Percentiles rank a stretch among this genome's conserved stretches.
Conservation (phyloP, 2,888 invertebrate genomes). For the Acanthacorydalis orientalis region DNA sequence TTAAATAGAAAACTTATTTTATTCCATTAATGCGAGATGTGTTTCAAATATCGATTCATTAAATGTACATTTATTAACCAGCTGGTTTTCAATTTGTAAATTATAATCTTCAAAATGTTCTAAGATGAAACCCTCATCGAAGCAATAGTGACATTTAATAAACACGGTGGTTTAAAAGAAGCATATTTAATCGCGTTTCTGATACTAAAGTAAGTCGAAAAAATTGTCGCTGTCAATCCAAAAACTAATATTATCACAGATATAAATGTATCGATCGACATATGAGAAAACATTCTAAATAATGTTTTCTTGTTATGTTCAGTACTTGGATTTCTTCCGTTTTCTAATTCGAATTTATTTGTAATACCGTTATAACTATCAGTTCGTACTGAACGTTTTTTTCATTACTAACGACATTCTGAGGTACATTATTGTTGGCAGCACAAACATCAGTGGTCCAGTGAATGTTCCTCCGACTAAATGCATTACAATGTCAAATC, state of each 20-base stretch:
- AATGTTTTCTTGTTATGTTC: constrained; percentile 17
- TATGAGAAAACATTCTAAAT: constrained; percentile 34
- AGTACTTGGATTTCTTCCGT: not conserved
- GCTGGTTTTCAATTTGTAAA: too few species aligned
- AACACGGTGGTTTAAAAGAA: constrained; percentile 54
- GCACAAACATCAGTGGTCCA: constrained; percentile 67
- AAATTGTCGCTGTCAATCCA: constrained; percentile 44
- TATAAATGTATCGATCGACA: constrained; percentile 23
- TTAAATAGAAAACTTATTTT: too few species aligned
- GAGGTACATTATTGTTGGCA: constrained; percentile 68
- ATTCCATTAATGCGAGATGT: too few species aligned
- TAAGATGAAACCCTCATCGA: not conserved
- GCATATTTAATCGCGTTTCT: constrained; percentile 43
- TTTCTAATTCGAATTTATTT: constrained; percentile 6
- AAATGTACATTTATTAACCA: too few species aligned
- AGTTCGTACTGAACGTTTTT: constrained; percentile 15
- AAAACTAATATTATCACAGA: constrained; percentile 25
- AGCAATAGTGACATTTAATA: constrained; percentile 35
- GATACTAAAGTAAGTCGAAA: constrained; percentile 56
- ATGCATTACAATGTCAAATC: constrained; percentile 74
- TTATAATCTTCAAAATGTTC: too few species aligned
- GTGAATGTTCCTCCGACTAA: constrained; percentile 71
- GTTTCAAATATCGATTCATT: too few species aligned
- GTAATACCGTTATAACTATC: constrained; percentile 12
- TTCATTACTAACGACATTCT: constrained; percentile 46